phyloP scores from a whole-genome alignment of 1,140 invertebrate genomes.

The Leptinotarsa lineolata region DNA sequence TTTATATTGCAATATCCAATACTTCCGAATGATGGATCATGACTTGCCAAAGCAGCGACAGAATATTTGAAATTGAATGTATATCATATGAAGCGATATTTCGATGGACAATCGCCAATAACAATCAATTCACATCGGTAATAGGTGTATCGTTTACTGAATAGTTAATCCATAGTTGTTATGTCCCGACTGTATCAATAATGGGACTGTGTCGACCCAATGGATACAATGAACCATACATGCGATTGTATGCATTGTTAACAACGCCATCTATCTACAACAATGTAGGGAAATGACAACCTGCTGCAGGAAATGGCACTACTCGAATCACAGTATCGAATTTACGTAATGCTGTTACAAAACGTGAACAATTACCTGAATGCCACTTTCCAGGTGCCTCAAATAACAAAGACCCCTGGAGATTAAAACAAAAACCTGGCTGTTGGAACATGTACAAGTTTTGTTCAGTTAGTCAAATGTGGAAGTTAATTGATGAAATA shows the following conservation, averaged over 20 bases:
- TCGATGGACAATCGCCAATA: conserved; percentile 40
- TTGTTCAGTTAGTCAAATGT: too few species aligned
- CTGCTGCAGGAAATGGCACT: conserved; percentile 45
- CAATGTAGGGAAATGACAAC: conserved; percentile 50
- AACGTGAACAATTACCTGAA: neutral
- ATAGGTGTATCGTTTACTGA: conserved; percentile 52
- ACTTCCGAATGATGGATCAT: neutral
- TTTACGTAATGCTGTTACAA: conserved; percentile 21
- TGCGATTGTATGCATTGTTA: conserved; percentile 52
- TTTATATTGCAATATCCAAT: too few species aligned
- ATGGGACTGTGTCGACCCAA: conserved; percentile 44
- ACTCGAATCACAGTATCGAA: conserved; percentile 31
- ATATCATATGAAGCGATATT: conserved; percentile 25
- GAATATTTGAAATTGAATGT: conserved; percentile 9
- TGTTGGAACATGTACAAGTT: too few species aligned
- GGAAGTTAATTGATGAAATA: too few species aligned
- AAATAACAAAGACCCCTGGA: neutral
- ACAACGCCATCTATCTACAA: conserved; percentile 47
- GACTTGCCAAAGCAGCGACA: neutral
- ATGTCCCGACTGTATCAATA: conserved; percentile 51
- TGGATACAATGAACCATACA: conserved; percentile 49
- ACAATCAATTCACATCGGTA: conserved; percentile 52
- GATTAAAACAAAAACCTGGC: neutral
- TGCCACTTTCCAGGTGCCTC: neutral
- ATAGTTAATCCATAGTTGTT: conserved; percentile 53